Base-by-base conservation (phyloP, 1,140 invertebrate species). In the Drosophila chauvacae region DNA sequence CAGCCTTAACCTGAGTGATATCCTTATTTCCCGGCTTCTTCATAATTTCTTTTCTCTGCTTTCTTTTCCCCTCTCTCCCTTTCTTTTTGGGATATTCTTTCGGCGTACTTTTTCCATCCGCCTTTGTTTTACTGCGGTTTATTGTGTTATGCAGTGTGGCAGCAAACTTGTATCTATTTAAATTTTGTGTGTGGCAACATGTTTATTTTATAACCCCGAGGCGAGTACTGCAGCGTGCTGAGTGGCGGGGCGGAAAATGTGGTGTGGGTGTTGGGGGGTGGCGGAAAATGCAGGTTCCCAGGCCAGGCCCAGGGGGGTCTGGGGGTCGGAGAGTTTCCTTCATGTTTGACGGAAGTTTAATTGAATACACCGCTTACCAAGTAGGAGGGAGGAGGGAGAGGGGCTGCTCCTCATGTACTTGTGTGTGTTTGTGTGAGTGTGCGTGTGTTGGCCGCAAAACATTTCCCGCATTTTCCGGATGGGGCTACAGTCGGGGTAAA, bases 101-200 rank as follows among this genome's bases (percentile, higher is more conserved):
- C 37, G n/a, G 37, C 42, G 33, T 42, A 5, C 37, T 39, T 57
- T 56, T 57, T 45, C 23, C 57, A 65, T 45, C 39, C 45, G 28
- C 53, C 37, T 72, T 50, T 71, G 41, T 75, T 77, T 88, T 81
- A 84, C 73, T 86, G 87, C 83, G 80, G 88, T 77, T 91, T 81
- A 77, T 87, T 84, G 88, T 91, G 90, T 86, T 91, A 78, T 91
- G 82, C 85, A 76, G 79, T 87, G 65, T 91, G 75, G 70, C 69
- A 76, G 79, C 69, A 76, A 91, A 91, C 84, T 91, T 91, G 90
- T 91, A 87, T 91, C 90, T 91, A 91, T 91, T 91, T 91, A 91
- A 91, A 91, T 91, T 91, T 91, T 90, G 81, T 88, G 88, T 83
- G 82, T 81, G 85, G 90, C 90, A 91, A 91, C 90, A 91, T 91